Evolutionary conservation across 2,797 vertebrate genomes (phyloP).

Genomic region (Sebastes itinus): DNA sequence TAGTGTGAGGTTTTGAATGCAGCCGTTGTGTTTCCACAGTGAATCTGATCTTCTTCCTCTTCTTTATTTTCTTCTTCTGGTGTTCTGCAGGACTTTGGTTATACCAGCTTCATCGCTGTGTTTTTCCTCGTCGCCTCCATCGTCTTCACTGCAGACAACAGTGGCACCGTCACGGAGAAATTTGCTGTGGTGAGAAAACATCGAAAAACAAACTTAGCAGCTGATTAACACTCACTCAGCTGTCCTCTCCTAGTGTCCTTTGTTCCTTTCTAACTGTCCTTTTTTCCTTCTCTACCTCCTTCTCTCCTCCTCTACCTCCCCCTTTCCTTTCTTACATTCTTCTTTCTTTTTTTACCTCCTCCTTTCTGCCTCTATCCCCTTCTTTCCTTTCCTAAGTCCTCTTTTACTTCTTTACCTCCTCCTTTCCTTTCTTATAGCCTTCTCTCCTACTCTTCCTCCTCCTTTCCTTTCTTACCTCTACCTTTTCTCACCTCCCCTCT

Average conservation of each 20-base stretch:
- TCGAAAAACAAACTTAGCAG: too few relatives aligned
- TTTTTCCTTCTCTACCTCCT: not conserved
- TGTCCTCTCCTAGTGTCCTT: not conserved
- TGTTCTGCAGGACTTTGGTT: conserved; percentile 81
- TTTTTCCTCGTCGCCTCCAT: conserved; percentile 82
- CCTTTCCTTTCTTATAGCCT: not conserved
- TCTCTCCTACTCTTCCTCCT: not conserved
- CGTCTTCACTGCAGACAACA: conserved; percentile 69
- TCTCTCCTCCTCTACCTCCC: not conserved
- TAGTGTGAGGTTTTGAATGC: too few relatives aligned
- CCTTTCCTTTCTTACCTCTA: not conserved
- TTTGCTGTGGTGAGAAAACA: conserved; percentile 78
- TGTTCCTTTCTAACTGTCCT: not conserved
- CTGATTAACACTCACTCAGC: not conserved
- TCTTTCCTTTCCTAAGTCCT: not conserved
- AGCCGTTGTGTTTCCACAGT: not conserved
- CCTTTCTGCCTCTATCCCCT: not conserved
- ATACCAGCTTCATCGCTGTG: conserved; percentile 42
- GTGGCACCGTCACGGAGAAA: conserved; percentile 48
- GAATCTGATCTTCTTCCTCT: not conserved
- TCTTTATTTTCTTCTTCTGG: not conserved
- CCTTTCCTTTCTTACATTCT: too few relatives aligned
- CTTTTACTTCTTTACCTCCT: not conserved
- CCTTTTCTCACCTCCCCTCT: not conserved
- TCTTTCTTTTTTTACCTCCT: too few relatives aligned